These are phyloP conservation scores for Thera britannica DNA, from an alignment of 2,888 invertebrate genomes.

Conservation along the genomic window DNA sequence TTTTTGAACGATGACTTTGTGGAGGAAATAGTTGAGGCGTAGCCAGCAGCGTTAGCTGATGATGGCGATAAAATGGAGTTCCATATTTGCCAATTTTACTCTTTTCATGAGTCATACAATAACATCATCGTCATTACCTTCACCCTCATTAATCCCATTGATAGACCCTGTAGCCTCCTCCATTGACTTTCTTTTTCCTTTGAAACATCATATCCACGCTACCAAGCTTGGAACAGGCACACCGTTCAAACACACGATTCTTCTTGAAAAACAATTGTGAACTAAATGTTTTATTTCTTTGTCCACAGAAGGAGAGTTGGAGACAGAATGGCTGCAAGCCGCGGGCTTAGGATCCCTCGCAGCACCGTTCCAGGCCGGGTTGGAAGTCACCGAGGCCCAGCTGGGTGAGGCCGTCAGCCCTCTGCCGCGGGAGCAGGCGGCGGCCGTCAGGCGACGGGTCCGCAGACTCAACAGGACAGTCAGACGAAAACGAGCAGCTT, in stretches of 20 bases:
- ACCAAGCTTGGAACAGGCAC: too few species aligned
- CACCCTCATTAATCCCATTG: too few species aligned
- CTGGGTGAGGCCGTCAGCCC: slow-evolving; percentile 86
- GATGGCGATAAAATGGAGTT: too few species aligned
- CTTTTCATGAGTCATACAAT: too few species aligned
- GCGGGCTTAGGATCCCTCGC: slow-evolving; percentile 90
- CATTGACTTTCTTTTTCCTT: too few species aligned
- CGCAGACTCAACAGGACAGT: slow-evolving; percentile 91
- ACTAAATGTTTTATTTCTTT: slow-evolving; percentile 38
- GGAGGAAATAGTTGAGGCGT: too few species aligned
- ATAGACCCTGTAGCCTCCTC: too few species aligned
- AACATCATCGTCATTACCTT: too few species aligned
- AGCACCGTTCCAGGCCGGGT: slow-evolving; percentile 88
- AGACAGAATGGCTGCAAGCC: slow-evolving; percentile 90
- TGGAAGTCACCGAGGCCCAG: slow-evolving; percentile 87
- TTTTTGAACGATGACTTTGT: not conserved
- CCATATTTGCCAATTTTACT: too few species aligned
- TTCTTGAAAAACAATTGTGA: not conserved
- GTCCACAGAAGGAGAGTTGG: slow-evolving; percentile 89
- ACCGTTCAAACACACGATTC: not conserved
- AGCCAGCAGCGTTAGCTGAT: too few species aligned
- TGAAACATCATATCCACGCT: too few species aligned
- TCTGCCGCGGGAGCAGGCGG: slow-evolving; percentile 89
- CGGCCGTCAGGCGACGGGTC: slow-evolving; percentile 90
- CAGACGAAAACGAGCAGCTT: slow-evolving; percentile 83